phyloP scores from a whole-genome alignment of 2,888 invertebrate genomes.

The Metopia argyrocephala region DNA sequence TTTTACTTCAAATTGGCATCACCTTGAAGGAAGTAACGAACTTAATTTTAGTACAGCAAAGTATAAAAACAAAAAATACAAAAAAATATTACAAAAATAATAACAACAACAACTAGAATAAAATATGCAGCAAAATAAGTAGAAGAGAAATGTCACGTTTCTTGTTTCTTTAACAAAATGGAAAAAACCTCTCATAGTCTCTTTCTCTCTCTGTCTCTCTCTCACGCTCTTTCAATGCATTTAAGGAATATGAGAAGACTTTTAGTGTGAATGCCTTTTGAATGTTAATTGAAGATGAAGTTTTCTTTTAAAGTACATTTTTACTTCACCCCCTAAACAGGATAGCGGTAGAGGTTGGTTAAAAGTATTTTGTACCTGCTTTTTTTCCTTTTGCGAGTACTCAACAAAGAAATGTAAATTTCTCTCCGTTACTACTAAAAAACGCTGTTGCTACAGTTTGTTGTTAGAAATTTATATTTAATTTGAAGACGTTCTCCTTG shows the following conservation, averaged over 20 bases:
- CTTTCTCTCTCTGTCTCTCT: neutral
- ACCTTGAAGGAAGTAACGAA: constrained; percentile 50
- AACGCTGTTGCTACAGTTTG: constrained; percentile 46
- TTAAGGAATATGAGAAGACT: constrained; percentile 2
- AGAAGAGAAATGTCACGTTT: constrained; percentile 57
- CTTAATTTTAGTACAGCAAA: too few species aligned
- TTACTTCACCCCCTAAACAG: too few species aligned
- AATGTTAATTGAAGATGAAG: neutral
- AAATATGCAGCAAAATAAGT: neutral
- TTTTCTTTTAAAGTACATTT: neutral
- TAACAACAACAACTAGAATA: neutral
- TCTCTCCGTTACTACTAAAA: constrained; percentile 36
- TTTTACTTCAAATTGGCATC: constrained; percentile 46
- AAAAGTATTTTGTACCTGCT: too few species aligned
- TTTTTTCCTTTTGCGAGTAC: too few species aligned
- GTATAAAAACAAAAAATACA: neutral
- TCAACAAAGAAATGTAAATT: too few species aligned
- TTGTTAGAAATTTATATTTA: constrained; percentile 48
- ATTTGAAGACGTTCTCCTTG: constrained; percentile 57
- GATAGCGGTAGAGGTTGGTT: too few species aligned
- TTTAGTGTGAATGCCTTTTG: neutral
- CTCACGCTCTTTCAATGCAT: constrained; percentile 23
- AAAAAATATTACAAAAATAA: neutral
- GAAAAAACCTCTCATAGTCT: neutral
- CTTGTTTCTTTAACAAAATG: constrained; percentile 24